Base-by-base conservation (phyloP, 2,113 vertebrate genomes). In the Delphinus delphis region DNA sequence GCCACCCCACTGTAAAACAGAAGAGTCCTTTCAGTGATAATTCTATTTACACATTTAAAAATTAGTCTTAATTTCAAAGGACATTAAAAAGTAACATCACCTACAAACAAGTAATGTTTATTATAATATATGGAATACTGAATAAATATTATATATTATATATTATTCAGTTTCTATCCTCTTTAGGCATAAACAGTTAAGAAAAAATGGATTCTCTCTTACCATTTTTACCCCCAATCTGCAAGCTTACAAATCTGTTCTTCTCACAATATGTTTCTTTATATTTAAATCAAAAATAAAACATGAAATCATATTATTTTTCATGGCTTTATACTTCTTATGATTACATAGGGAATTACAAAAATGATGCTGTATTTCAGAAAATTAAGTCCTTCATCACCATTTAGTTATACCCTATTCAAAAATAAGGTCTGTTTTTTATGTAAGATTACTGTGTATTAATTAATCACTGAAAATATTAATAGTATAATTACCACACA, bases 401-500 rank as follows among this genome's bases (percentile, higher is more conserved):
- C 68, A 73, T 74, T 84, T 84, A 55, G 77, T 88, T 28, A 88
- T 70, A 82, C 5, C 41, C 63, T 93, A 77, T 36, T 85, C 21
- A 84, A 96, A 93, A 50, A 41, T 68, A 77, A 41, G 14, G 0
- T 26, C 58, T 58, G 12, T 31, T 80, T 93, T 93, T 88, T 58
- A 21, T 58, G 70, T 85, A 60, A 82, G 14, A 88, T 68, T 73
- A 31, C 15, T 80, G 91, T 17, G 44, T 71, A 33, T 80, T 80
- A 94, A 79, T 85, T 67, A 55, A 70, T 80, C 53, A 86, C 21
- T 86, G 47, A 95, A 95, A 95, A 87, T 62, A 84, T 20, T 67
- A 8, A 58, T 20, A 58, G 55, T 58, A 58, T 60, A 96, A 77
- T 83, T 62, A 63, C 53, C 50, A 77, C 5, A 60, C 31, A 60